A percentile compares a stretch with the other conserved stretches of the same genome.
Evolutionary conservation across 1,140 invertebrate species (phyloP).

Genomic region (Limonius californicus): DNA sequence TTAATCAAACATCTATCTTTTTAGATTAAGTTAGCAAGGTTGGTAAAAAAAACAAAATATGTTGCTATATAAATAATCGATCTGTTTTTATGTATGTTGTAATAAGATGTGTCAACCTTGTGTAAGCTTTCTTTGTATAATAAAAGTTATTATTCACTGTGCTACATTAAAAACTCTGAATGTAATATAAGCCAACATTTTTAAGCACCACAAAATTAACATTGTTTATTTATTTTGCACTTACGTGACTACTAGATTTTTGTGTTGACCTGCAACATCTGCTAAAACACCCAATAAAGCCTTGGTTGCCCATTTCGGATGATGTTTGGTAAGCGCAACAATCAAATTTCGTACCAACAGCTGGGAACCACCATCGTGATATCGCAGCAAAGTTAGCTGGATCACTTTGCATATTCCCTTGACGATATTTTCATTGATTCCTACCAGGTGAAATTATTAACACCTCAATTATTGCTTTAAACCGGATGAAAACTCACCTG

Average conservation of each 20-base stretch:
- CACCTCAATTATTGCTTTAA: constrained; percentile 15
- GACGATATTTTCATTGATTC: constrained; percentile 71
- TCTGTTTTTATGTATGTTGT: too few relatives aligned
- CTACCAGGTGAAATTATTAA: constrained; percentile 51
- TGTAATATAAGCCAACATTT: too few relatives aligned
- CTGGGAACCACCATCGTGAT: constrained; percentile 73
- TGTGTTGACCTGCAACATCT: constrained; percentile 61
- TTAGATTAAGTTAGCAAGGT: too few relatives aligned
- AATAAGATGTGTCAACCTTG: too few relatives aligned
- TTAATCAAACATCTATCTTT: too few relatives aligned
- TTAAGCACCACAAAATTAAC: constrained; percentile 23
- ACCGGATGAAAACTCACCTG: constrained; percentile 54
- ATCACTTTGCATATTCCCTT: constrained; percentile 74
- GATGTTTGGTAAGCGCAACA: constrained; percentile 57
- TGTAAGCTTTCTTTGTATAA: too few relatives aligned
- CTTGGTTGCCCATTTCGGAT: constrained; percentile 67
- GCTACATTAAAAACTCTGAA: too few relatives aligned
- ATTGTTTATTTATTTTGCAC: constrained; percentile 29
- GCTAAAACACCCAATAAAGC: constrained; percentile 60
- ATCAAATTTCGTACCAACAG: constrained; percentile 67
- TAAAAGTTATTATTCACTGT: too few relatives aligned
- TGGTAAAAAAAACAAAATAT: too few relatives aligned
- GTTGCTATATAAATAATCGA: too few relatives aligned
- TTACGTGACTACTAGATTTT: constrained; percentile 66
- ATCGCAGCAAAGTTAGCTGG: constrained; percentile 68